Conservation (phyloP, 1,140 invertebrate genomes). For the Steinernema feltiae region DNA sequence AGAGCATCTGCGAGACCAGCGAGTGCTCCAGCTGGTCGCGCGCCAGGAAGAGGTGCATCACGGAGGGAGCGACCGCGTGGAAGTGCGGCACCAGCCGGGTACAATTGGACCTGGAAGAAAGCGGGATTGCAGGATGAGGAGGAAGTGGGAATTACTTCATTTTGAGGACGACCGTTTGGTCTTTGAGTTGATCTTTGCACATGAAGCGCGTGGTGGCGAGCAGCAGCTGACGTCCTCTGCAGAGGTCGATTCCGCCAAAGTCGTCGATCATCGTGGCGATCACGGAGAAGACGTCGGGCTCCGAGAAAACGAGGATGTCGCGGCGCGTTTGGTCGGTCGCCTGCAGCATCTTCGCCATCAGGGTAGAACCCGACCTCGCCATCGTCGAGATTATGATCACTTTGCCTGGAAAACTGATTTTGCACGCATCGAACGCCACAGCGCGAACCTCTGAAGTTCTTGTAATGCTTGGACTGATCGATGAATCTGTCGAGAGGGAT, state of each 20-base stretch:
- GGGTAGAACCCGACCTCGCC: neutral
- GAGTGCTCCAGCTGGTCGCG: neutral
- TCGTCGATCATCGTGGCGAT: constrained; percentile 1
- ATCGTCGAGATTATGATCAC: constrained; percentile 9
- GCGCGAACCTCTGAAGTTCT: neutral
- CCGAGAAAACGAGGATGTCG: neutral
- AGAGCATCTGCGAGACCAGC: constrained; percentile 1
- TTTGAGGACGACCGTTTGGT: neutral
- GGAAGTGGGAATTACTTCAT: neutral
- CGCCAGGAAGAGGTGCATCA: constrained; percentile 3
- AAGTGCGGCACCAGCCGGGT: neutral
- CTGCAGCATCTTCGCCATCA: constrained; percentile 2
- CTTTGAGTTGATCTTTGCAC: neutral
- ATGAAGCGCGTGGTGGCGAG: neutral
- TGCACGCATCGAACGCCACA: neutral
- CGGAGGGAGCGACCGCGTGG: constrained; percentile 1
- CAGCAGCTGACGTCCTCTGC: neutral
- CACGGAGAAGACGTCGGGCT: neutral
- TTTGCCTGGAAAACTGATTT: neutral
- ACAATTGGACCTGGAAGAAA: neutral
- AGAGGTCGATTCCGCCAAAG: neutral
- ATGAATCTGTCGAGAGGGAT: neutral
- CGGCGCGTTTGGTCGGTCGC: neutral
- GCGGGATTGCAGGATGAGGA: neutral
- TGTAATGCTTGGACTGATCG: neutral